Evolutionary conservation across 2,113 vertebrate species (phyloP), one percentile per base, ranked within the genome.

Genomic region (Meriones unguiculatus): DNA sequence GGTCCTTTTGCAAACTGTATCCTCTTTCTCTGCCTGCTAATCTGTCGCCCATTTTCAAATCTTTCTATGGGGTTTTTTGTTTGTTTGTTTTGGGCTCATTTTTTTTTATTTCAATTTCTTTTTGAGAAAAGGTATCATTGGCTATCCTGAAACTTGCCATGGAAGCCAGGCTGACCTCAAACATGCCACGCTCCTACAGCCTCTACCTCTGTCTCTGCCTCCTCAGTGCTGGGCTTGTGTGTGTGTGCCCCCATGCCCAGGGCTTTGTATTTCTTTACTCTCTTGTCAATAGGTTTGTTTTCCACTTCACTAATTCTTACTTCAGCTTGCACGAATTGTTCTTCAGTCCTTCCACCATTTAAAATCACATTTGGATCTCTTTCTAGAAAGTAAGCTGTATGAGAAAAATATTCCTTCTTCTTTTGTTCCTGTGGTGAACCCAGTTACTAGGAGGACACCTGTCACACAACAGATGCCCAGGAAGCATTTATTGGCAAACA

Each of bases 401-500:
- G 46, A 75, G 10, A 35, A 73, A 10, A 84, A 62, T 64, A 25
- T 46, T 81, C 69, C 77, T 46, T 7, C 84, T 52, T 46, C n/a
- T 91, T 88, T 95, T 80, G 22, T 92, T 76, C 76, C 2, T 38
- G 14, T 20, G 50, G 35, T 50, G 62, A 96, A 86, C 28, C 22
- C 18, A 78, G 25, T 35, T n/a, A 50, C 87, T 50, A 72, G 54
- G 64, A 69, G 7, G 86, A 25, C 20, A 41, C 46, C 82, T n/a
- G 38, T 54, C 57, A 59, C 32, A 67, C 9, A 57, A 22, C 64
- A 73, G 70, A 64, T 90, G 80, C 24, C 50, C 72, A 73, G 35
- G 64, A 46, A 94, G 28, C 54, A 96, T 50, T 93, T 95, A n/a
- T 82, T 84, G 64, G 80, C 75, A 88, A 75, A 88, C 22, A 57